Evolutionary conservation across 2,888 invertebrate genomes (phyloP), one percentile per base, ranked within the genome.

Genomic region (Lycaena phlaeas): DNA sequence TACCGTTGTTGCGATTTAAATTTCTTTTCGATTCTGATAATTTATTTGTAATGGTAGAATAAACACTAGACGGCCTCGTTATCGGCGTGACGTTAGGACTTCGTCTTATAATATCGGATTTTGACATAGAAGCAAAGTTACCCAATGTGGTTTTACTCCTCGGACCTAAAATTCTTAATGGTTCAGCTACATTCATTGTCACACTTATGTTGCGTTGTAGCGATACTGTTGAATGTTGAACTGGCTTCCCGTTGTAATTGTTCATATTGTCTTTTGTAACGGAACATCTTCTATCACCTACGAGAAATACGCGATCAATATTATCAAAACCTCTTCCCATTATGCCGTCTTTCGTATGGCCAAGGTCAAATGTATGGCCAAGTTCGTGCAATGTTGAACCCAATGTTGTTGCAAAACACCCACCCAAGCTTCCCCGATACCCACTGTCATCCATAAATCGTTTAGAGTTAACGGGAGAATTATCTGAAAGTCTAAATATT

Each of bases 381-480:
- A 98, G 85, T 85, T 98, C 98, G 69, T 98, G 98, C 27, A 96
- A 90, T 5, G 94, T 92, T 10, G 96, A 92, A 10, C 97, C 97
- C 27, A 98, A 76, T 11, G 95, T 95, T 4, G 96, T 95, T 10
- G 96, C 92, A 72, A 92, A 94, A 65, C 96, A 95, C 22, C 93
- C 94, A 45, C 94, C 95, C 55, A 90, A 87, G 1, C 94, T 95
- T 26, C 94, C 91, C 45, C 96, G 88, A 69, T 95, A 95, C 56
- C 94, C 94, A 70, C 96, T 96, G 61, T 97, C 96, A 73, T 97
- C 96, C 88, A 97, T 92, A 58, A 93, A 88, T 47, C 87, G 74
- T 17, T 79, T 82, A 31, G 88, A 86, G 69, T 96, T 93, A 14
- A 97, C 88, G 44, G 87, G 81, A 15, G 88, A 86, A 3, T 63